Evolutionary conservation across 1,140 invertebrate species (phyloP), one percentile per base, ranked within the genome.

Genomic region (Sycophaga agraensis): DNA sequence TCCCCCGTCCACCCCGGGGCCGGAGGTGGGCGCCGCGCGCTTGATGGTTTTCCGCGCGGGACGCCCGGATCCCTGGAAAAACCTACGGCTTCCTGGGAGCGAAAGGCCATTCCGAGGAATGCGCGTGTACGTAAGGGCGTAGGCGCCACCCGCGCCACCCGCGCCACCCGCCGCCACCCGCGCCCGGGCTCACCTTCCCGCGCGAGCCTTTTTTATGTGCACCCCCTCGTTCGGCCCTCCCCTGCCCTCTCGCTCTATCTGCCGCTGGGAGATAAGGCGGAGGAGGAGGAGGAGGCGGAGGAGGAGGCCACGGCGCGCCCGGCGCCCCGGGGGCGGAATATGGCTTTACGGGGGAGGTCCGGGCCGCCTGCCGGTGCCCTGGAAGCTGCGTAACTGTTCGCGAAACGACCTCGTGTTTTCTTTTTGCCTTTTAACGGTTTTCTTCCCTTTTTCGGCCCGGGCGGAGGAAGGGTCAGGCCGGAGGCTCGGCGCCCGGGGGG

Each of bases 41-140:
- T 31, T 31, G 28, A 11, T 31, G 28, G 5, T 42, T 42, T 9
- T 42, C 9, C 34, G 8, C 34, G 28, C 2, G 26, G 28, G 6
- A 49, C 14, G 16, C 19, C 28, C 40, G 35, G 43, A 48, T 59
- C 56, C 56, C 63, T 34, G 39, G 50, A 53, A 64, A 53, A 54
- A 42, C 26, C n/a, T 49, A 48, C 17, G 17, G 43, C 17, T 35
- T 21, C 28, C 12, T 28, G 39, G n/a, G 43, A 42, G 17, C 50
- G 34, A 53, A 60, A 39, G 42, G 34, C 42, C 59, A 54, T 54
- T 61, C 48, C 50, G 48, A 21, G 42, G 22, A 56, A 56, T 26
- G 19, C 40, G 46, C 35, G 43, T 31, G 19, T 5, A 46, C 16
- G 3, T 37, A 61, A 48, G 51, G 51, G 50, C 59, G 51, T 55